Percentiles rank a stretch among this genome's conserved stretches.
Conservation (phyloP, 2,888 invertebrate species). For the Drosophila meridiana region DNA sequence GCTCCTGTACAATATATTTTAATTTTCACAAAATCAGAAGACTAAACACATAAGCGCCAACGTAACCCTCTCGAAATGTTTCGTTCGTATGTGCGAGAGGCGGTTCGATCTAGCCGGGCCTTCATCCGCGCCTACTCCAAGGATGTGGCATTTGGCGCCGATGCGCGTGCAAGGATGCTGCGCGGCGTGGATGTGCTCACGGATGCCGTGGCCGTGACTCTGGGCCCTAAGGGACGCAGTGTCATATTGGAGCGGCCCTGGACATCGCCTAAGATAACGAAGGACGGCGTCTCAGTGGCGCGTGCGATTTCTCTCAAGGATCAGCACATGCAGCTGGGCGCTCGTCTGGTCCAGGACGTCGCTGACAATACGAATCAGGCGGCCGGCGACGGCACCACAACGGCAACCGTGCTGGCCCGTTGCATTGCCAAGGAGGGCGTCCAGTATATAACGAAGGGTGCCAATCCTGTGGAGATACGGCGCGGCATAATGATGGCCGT, state of each 20-base stretch:
- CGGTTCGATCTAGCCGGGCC: slow-evolving; percentile 35
- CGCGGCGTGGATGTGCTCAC: slow-evolving; percentile 98
- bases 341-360: slow-evolving; percentile 99
- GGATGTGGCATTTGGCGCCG: slow-evolving; percentile 98
- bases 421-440: slow-evolving; percentile 99
- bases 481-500: slow-evolving; percentile 98
- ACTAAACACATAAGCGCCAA: background rate
- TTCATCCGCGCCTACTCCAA: slow-evolving; percentile 91
- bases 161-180: slow-evolving; percentile 98
- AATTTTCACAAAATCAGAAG: slow-evolving; percentile 1
- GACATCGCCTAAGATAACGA: slow-evolving; percentile 99
- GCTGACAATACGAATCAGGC: slow-evolving; percentile 99
- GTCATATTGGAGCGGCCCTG: slow-evolving; percentile 99
- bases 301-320: slow-evolving; percentile 98
- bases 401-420: slow-evolving; percentile 98
- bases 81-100: slow-evolving; percentile 49
- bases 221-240: slow-evolving; percentile 99
- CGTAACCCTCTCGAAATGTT: slow-evolving; percentile 47
- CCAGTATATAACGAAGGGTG: slow-evolving; percentile 98
- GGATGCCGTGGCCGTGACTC: slow-evolving; percentile 99
- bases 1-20: background rate
- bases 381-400: slow-evolving; percentile 99
- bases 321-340: slow-evolving; percentile 99
- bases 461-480: slow-evolving; percentile 98
- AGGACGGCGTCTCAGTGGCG: slow-evolving; percentile 99